A percentile compares a stretch with the other conserved stretches of the same genome.
phyloP scores from a whole-genome alignment of 2,797 vertebrate genomes.

The Phrynocephalus guinanensis region DNA sequence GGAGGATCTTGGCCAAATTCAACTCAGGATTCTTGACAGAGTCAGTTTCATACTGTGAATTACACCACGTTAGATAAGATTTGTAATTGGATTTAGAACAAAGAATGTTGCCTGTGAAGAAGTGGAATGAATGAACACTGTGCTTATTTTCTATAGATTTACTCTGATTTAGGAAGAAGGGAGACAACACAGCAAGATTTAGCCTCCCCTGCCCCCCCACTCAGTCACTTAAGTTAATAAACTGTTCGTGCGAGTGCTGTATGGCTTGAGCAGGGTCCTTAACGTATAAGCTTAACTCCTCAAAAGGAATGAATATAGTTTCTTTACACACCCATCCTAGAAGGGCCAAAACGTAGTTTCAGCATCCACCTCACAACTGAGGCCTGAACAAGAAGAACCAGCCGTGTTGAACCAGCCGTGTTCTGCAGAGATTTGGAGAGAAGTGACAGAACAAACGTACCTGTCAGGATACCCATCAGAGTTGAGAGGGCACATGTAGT shows the following conservation, averaged over 20 bases:
- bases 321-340: background rate
- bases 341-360: background rate
- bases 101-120: background rate
- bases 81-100: no score
- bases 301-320: background rate
- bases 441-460: conserved; percentile 68
- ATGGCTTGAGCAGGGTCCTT: background rate
- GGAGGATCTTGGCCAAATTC: no score
- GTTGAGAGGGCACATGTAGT: conserved; percentile 99
- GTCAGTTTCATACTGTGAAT: no score
- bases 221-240: background rate
- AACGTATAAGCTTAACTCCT: background rate
- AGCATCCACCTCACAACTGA: background rate
- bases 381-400: background rate
- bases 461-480: conserved; percentile 98
- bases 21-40: no score
- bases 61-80: no score
- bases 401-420: background rate
- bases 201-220: no score
- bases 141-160: background rate
- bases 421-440: background rate
- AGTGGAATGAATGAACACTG: no score
- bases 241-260: background rate
- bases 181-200: background rate
- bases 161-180: background rate